A percentile compares a stretch with the other conserved stretches of the same genome.
These are phyloP conservation scores for Anoplophora glabripennis DNA, from an alignment of 1,140 invertebrate species.

Conservation along the genomic window DNA sequence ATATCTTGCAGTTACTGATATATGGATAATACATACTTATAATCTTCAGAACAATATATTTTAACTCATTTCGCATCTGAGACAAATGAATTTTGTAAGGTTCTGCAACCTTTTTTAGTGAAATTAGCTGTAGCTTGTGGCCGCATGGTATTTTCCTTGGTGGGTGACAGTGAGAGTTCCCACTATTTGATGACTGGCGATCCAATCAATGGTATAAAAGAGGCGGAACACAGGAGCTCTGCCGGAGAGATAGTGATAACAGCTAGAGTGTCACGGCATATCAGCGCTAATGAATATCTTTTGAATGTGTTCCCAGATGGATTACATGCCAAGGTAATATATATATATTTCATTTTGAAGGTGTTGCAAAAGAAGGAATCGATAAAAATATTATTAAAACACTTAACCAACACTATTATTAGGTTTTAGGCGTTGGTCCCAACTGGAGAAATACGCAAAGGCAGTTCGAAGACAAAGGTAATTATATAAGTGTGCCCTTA, in stretches of 20 bases:
- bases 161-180: conserved; percentile 54
- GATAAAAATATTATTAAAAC: no score
- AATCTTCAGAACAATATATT: no score
- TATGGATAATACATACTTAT: no score
- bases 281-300: conserved; percentile 45
- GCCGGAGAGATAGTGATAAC: conserved; percentile 56
- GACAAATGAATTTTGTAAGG: no score
- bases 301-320: conserved; percentile 44
- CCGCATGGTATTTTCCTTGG: conserved; percentile 56
- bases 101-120: conserved; percentile 47
- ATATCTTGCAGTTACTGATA: no score
- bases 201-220: conserved; percentile 62
- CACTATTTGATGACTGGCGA: conserved; percentile 60
- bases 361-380: no score
- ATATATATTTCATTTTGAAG: not conserved
- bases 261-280: conserved; percentile 53
- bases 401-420: not conserved
- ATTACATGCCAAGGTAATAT: conserved; percentile 45
- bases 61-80: no score
- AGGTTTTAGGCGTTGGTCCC: conserved; percentile 40
- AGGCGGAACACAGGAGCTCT: conserved; percentile 48
- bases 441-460: conserved; percentile 41
- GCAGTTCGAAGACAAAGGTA: conserved; percentile 9
- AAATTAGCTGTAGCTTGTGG: conserved; percentile 64
- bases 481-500: no score